Conservation (phyloP, 2,113 vertebrate genomes). For the Onychorhynchus coronatus region DNA sequence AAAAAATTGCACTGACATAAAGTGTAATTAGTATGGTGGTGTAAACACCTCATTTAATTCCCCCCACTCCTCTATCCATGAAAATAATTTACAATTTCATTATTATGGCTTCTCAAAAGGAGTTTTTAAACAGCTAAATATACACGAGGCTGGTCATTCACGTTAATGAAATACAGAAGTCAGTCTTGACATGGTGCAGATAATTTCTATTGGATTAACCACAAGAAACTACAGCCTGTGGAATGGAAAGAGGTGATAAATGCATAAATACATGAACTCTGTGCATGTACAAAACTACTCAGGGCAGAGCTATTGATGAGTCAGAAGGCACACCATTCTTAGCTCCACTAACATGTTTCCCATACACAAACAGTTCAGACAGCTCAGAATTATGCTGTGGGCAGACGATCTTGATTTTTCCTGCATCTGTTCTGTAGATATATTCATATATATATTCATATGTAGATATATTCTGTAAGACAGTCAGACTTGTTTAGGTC, state of each 20-base stretch:
- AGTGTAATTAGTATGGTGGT: neutral
- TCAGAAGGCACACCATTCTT: neutral
- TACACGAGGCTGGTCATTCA: neutral
- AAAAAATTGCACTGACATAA: neutral
- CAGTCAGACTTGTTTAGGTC: neutral
- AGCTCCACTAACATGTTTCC: neutral
- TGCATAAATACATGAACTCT: neutral
- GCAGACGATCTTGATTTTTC: neutral
- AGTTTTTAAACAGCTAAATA: neutral
- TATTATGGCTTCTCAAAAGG: neutral
- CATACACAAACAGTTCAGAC: neutral
- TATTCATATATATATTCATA: no score
- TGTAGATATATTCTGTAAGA: neutral
- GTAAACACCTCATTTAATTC: neutral
- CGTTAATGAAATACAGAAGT: neutral
- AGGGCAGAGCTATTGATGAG: neutral
- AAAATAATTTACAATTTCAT: neutral
- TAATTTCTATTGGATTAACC: neutral
- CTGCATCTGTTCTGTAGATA: neutral
- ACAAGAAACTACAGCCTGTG: neutral
- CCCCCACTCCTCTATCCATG: neutral
- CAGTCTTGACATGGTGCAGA: neutral
- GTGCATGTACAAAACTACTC: neutral
- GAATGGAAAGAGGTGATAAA: neutral
- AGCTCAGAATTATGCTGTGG: neutral